A percentile compares a stretch with the other conserved stretches of the same genome.
Evolutionary conservation across 2,113 vertebrate species (phyloP).

Genomic region (Scophthalmus maximus): DNA sequence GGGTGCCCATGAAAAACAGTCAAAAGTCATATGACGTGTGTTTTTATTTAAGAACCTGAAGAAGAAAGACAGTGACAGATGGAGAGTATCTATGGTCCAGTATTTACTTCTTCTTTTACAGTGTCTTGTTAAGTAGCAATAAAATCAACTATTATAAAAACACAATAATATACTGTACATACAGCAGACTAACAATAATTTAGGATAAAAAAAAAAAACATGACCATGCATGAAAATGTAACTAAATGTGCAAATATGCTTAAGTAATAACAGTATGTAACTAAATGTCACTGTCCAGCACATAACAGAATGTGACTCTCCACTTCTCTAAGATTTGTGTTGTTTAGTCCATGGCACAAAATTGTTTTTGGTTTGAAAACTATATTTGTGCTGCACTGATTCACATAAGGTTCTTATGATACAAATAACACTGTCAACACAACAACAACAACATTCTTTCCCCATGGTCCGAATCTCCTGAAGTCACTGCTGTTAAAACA

Average conservation of each 20-base stretch:
- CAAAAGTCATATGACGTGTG: slow-evolving; percentile 3
- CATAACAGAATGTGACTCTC: slow-evolving; percentile 1
- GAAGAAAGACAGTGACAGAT: slow-evolving; percentile 22
- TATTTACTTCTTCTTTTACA: slow-evolving; percentile 27
- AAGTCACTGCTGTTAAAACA: neutral
- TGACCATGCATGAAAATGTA: slow-evolving; percentile 19
- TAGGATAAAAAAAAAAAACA: slow-evolving; percentile 15
- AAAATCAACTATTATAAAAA: slow-evolving; percentile 10
- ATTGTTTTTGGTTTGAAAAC: neutral
- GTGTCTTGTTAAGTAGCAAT: slow-evolving; percentile 20
- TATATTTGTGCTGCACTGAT: neutral
- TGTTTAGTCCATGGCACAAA: slow-evolving; percentile 17
- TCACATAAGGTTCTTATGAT: neutral
- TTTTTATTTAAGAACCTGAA: slow-evolving; percentile 30
- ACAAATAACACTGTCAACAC: neutral
- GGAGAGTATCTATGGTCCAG: slow-evolving; percentile 1
- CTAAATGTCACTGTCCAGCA: slow-evolving; percentile 4
- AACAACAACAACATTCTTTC: neutral
- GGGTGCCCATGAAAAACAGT: neutral
- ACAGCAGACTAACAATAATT: slow-evolving; percentile 30
- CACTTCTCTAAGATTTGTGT: neutral
- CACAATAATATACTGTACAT: slow-evolving; percentile 15
- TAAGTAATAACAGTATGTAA: slow-evolving; percentile 26
- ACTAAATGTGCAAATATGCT: slow-evolving; percentile 56
- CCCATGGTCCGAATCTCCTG: no score